Evolutionary conservation across 64 coral and sea anemone species (phyloP).

Genomic region (Acropora yongei): DNA sequence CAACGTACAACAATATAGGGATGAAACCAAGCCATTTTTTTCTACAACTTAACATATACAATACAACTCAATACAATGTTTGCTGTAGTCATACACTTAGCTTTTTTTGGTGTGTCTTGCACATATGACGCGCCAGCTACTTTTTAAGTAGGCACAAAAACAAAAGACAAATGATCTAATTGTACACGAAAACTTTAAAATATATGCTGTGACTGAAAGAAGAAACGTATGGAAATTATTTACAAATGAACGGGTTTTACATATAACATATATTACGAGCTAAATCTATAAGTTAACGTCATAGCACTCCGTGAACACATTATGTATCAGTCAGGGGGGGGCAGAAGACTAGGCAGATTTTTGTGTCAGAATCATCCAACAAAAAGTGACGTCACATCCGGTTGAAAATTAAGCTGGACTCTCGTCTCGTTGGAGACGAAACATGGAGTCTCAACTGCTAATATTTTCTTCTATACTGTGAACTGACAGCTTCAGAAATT

Average conservation of each 20-base stretch:
- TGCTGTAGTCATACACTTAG: neutral
- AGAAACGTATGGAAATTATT: neutral
- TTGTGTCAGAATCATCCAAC: no score
- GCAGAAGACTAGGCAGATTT: no score
- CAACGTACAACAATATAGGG: constrained; percentile 26
- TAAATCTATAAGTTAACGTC: neutral
- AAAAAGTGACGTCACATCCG: no score
- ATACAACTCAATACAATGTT: neutral
- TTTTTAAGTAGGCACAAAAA: neutral
- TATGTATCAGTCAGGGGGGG: no score
- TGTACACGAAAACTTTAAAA: neutral
- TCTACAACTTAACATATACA: constrained; percentile 13
- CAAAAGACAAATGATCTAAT: neutral
- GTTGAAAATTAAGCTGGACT: no score
- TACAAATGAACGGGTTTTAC: neutral
- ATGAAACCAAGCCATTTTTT: constrained; percentile 1
- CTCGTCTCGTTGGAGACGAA: no score
- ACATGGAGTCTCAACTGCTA: no score
- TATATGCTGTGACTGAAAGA: neutral
- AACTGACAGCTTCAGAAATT: no score
- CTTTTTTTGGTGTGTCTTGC: neutral
- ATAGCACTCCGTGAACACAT: neutral
- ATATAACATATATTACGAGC: neutral
- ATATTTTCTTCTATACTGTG: no score
- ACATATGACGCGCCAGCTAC: neutral